Percentiles rank a stretch among this genome's conserved stretches.
Conservation (phyloP, 30 jellyfish, hydroid and myxozoan species). For the Phacellophora camtschatica region DNA sequence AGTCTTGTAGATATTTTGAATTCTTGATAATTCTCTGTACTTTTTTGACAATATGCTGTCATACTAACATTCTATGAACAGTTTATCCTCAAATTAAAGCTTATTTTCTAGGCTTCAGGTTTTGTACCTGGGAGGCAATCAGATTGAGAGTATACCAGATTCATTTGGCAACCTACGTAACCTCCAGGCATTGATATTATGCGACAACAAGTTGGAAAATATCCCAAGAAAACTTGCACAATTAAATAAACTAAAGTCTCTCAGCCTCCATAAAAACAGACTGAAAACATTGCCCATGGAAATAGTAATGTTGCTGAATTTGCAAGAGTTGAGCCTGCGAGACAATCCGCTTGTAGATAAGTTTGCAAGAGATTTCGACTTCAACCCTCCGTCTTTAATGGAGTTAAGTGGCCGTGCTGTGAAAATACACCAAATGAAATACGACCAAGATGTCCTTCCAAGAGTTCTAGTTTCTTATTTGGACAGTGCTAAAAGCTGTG, state of each 20-base stretch:
- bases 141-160: conserved; percentile 45
- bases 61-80: no score
- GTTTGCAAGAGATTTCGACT: conserved; percentile 82
- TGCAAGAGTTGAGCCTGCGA: conserved; percentile 91
- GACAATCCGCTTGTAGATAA: conserved; percentile 96
- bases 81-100: no score
- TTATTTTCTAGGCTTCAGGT: conserved; percentile 89
- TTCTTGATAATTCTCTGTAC: no score
- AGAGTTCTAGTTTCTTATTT: conserved; percentile 60
- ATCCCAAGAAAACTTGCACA: conserved; percentile 93
- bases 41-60: no score
- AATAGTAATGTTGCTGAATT: conserved; percentile 74
- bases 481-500: conserved; percentile 94
- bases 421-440: conserved; percentile 49
- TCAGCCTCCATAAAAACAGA: conserved; percentile 89
- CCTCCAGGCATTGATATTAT: conserved; percentile 80
- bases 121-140: conserved; percentile 97
- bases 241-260: conserved; percentile 77
- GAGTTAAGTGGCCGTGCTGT: conserved; percentile 94
- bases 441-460: conserved; percentile 56
- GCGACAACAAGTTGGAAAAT: conserved; percentile 83
- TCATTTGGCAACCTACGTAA: conserved; percentile 60
- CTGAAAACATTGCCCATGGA: conserved; percentile 92
- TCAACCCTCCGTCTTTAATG: conserved; percentile 93
- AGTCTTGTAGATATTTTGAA: no score